phyloP scores from a whole-genome alignment of 92 coral and sea anemone genomes.

The Pocillopora grandis region DNA sequence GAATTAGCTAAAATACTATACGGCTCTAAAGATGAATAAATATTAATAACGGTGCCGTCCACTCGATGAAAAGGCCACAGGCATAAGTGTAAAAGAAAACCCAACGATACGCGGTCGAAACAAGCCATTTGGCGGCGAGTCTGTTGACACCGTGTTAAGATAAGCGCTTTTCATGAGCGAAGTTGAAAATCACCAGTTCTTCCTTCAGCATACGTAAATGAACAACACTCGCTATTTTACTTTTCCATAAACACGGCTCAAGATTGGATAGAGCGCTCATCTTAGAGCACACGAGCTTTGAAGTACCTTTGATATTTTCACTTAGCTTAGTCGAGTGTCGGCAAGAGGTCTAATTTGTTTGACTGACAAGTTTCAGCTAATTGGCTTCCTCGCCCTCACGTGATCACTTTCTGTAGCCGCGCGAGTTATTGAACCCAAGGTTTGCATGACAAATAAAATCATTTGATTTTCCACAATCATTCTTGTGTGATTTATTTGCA shows the following conservation, averaged over 20 bases:
- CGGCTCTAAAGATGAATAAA: slow-evolving; percentile 67
- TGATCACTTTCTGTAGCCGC: slow-evolving; percentile 49
- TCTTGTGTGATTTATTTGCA: slow-evolving; percentile 62
- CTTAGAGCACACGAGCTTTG: slow-evolving; percentile 11
- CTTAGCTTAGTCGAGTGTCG: slow-evolving; percentile 53
- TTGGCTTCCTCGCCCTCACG: slow-evolving; percentile 63
- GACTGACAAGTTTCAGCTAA: slow-evolving; percentile 73
- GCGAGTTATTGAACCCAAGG: slow-evolving; percentile 58
- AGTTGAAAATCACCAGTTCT: slow-evolving; percentile 28
- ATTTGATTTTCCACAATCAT: slow-evolving; percentile 9
- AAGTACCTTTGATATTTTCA: slow-evolving; percentile 54
- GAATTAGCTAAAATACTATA: slow-evolving; percentile 65
- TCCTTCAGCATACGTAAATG: slow-evolving; percentile 5
- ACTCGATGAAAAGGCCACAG: slow-evolving; percentile 32
- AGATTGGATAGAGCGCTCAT: slow-evolving; percentile 19
- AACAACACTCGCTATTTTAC: not conserved
- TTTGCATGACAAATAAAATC: slow-evolving; percentile 38
- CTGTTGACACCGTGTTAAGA: slow-evolving; percentile 32
- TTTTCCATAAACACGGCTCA: slow-evolving; percentile 25
- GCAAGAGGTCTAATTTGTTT: slow-evolving; percentile 52
- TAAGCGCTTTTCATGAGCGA: slow-evolving; percentile 12
- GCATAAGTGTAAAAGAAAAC: slow-evolving; percentile 32
- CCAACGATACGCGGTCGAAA: slow-evolving; percentile 25
- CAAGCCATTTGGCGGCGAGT: slow-evolving; percentile 32
- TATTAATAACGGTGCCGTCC: slow-evolving; percentile 67